Conservation (phyloP, 2,797 vertebrate species). For the Sebastes oblongus region DNA sequence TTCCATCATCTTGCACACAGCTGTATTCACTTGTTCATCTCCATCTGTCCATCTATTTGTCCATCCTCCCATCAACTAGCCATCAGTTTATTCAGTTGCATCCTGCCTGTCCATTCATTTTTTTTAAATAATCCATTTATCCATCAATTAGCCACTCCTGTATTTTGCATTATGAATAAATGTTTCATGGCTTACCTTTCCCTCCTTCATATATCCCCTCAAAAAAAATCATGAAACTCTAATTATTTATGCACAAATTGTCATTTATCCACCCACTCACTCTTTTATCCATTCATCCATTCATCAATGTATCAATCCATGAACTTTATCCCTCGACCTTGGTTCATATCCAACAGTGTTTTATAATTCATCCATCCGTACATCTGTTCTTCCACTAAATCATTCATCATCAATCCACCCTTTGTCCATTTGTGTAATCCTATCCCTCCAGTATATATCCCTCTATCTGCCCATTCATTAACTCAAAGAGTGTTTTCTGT, state of each 20-base stretch:
- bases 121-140: neutral
- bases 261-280: neutral
- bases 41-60: constrained; percentile 16
- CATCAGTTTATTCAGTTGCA: neutral
- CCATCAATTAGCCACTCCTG: neutral
- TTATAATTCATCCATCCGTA: neutral
- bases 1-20: neutral
- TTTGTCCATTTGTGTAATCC: neutral
- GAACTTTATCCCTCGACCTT: neutral
- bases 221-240: neutral
- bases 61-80: neutral
- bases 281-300: neutral
- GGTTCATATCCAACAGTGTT: neutral
- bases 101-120: neutral
- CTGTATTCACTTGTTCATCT: constrained; percentile 29
- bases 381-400: neutral
- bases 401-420: neutral
- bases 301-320: neutral
- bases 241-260: constrained; percentile 2
- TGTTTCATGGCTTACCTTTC: neutral
- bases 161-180: neutral
- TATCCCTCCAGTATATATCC: neutral
- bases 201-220: neutral
- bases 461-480: neutral
- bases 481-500: neutral